These are phyloP conservation scores for Lamellibrachia satsuma DNA, from an alignment of 2,888 invertebrate species.

Conservation along the genomic window DNA sequence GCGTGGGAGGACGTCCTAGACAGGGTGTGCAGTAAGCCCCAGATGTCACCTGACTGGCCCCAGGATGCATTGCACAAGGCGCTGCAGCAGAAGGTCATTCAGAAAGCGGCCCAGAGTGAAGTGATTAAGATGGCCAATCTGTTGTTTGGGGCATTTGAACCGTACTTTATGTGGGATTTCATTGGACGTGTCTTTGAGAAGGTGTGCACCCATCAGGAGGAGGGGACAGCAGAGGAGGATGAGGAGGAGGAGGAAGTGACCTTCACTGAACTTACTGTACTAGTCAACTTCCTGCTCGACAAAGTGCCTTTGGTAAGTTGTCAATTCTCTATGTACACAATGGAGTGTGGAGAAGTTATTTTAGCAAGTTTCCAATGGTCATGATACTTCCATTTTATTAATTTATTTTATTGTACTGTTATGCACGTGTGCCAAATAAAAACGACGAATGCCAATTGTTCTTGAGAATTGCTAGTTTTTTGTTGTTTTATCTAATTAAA, in stretches of 20 bases:
- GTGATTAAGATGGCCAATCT: constrained; percentile 85
- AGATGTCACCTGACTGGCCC: not conserved
- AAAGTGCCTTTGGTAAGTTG: constrained; percentile 69
- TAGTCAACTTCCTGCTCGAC: constrained; percentile 80
- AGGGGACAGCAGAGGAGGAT: not conserved
- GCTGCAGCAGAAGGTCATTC: constrained; percentile 17
- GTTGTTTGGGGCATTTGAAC: constrained; percentile 82
- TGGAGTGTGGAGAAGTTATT: not conserved
- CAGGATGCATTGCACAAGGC: constrained; percentile 17
- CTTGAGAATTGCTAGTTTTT: no score
- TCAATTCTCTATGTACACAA: not conserved
- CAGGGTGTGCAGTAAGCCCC: not conserved
- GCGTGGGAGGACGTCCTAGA: not conserved
- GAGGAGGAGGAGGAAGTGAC: constrained; percentile 9
- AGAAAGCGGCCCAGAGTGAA: constrained; percentile 66
- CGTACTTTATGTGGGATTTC: constrained; percentile 87
- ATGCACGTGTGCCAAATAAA: not conserved
- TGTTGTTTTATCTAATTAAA: no score
- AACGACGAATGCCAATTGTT: no score
- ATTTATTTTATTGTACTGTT: not conserved
- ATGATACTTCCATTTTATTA: not conserved
- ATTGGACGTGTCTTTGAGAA: constrained; percentile 67
- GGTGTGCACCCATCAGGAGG: constrained; percentile 45
- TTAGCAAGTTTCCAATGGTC: not conserved
- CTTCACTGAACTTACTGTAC: not conserved